Evolutionary conservation across 2,888 invertebrate genomes (phyloP), one percentile per base, ranked within the genome.

Genomic region (Hirtodrosophila confusa): DNA sequence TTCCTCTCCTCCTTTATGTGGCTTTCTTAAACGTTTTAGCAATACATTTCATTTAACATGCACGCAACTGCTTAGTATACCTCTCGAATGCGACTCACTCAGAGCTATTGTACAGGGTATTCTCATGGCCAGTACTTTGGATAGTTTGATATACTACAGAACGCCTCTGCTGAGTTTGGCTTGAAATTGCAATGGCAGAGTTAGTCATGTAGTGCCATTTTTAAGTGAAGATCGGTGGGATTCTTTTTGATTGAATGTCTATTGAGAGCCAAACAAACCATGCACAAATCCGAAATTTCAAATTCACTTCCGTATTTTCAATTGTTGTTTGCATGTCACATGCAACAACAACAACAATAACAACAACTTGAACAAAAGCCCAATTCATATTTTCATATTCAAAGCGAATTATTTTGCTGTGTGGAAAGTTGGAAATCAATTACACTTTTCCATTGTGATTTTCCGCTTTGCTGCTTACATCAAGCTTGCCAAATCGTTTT

Each of bases 261-360:
- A n/a, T n/a, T n/a, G n/a, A n/a, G n/a, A n/a, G n/a, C 40, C 54
- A 63, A 68, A 57, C 62, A 40, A 29, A 36, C 54, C 40, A 71
- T 40, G 49, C 50, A 57, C 56, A 74, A 54, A 50, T 49, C 36
- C 41, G 35, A 36, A 72, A 64, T 56, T 49, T 61, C 9, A 51
- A 70, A 48, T 33, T 9, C n/a, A 57, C 66, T 73, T 75, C 73
- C 76, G 73, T 37, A 61, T 43, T 75, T 49, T 53, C 45, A 23
- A 76, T 70, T 71, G 76, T 17, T 17, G 17, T 61, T 71, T 12
- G 77, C 74, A 76, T 74, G 74, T 74, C 68, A 63, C 74, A 74
- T 74, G 74, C 72, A 72, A 67, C 29, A 41, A 35, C 4, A 53
- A 51, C 17, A 65, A 35, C n/a, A 50, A 33, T 27, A 44, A 55